Evolutionary conservation across 2,888 invertebrate species (phyloP).

Genomic region (Xestia xanthographa): DNA sequence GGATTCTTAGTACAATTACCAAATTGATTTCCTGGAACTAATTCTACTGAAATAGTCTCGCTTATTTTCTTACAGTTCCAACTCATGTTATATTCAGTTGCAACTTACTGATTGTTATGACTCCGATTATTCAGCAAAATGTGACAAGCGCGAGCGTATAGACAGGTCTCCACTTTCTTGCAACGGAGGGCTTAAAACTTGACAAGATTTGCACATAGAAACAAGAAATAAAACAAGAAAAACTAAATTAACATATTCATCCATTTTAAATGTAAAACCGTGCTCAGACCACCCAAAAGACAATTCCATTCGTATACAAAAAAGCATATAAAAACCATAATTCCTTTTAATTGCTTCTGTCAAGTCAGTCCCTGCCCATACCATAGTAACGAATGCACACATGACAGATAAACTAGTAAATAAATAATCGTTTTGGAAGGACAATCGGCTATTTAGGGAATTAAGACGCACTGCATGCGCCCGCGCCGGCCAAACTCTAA

Average conservation of each 20-base stretch:
- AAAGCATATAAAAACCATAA: conserved; percentile 1
- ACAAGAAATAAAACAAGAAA: not conserved
- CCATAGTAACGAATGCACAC: conserved; percentile 39
- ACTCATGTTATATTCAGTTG: too few species aligned
- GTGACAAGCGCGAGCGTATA: not conserved
- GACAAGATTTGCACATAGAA: not conserved
- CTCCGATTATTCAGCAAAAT: not conserved
- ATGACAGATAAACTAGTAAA: conserved; percentile 60
- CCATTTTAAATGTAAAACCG: not conserved
- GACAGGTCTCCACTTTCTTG: not conserved
- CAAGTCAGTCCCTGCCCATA: conserved; percentile 38
- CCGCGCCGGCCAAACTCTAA: conserved; percentile 61
- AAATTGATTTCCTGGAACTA: not conserved
- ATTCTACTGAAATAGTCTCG: not conserved
- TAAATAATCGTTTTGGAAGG: conserved; percentile 71
- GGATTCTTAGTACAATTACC: conserved; percentile 6
- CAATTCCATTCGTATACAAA: not conserved
- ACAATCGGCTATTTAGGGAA: conserved; percentile 73
- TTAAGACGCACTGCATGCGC: conserved; percentile 61
- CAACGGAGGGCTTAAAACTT: not conserved
- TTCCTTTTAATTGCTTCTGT: not conserved
- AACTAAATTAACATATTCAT: not conserved
- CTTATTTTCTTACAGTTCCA: not conserved
- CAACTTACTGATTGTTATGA: too few species aligned
- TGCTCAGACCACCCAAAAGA: not conserved